Base-by-base conservation (phyloP, 2,113 vertebrate species). In the Xiphophorus hellerii region DNA sequence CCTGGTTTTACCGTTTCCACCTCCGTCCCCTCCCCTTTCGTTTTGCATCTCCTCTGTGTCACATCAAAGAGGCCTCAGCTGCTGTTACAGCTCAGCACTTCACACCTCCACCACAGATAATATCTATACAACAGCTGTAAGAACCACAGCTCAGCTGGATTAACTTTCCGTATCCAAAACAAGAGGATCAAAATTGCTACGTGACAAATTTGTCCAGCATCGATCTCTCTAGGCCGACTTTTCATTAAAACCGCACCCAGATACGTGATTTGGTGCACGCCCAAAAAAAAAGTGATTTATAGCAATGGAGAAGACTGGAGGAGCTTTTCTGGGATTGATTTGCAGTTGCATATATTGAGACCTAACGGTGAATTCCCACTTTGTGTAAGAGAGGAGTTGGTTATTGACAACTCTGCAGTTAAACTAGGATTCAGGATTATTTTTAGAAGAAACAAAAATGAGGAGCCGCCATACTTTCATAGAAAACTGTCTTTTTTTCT, bases 111-210 rank as follows among this genome's bases (percentile, higher is more conserved):
- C 51, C 71, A 73, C 66, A 71, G 25, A 63, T 77, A 48, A 51
- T 73, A 75, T 81, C 22, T 10, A 66, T 35, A 69, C 5, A 73
- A 77, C 87, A 79, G 84, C 78, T 78, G 62, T 62, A 64, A 74
- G 66, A 85, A 75, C 64, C 68, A 67, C 69, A 78, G n/a, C 65
- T 67, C n/a, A 54, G 58, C 73, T 77, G 35, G 25, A 39, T 37
- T 62, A 51, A 69, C 39, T 67, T 74, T 51, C 1, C 65, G 33
- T 58, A n/a, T 61, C 37, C 28, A 44, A 62, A 77, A 68, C 61
- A 61, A 54, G 51, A 28, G 3, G 48, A 71, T 37, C 12, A 70
- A 65, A 44, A 3, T 12, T 35, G 35, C 66, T 25, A n/a, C n/a
- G 70, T 33, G 73, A 60, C 31, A 51, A 30, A 73, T 77, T 70